phyloP scores from a whole-genome alignment of 1,140 invertebrate species.

The Hylaeus volcanicus region DNA sequence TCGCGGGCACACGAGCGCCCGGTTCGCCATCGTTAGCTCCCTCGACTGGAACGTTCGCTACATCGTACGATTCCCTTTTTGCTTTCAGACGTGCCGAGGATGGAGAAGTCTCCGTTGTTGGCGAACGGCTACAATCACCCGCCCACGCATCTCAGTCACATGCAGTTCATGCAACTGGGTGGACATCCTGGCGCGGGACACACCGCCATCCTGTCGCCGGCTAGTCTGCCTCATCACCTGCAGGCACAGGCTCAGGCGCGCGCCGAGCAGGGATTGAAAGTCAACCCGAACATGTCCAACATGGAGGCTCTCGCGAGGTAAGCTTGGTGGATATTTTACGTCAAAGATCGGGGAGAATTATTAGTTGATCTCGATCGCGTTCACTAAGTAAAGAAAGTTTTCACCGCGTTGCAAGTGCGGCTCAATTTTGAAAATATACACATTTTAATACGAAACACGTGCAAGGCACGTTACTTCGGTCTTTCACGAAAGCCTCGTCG shows the following conservation, averaged over 20 bases:
- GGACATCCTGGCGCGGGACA: slow-evolving; percentile 85
- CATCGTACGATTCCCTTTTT: slow-evolving; percentile 35
- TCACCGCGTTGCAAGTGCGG: too few relatives aligned
- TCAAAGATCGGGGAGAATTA: too few relatives aligned
- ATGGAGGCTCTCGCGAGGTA: slow-evolving; percentile 93
- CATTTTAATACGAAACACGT: too few relatives aligned
- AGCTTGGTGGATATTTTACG: slow-evolving; percentile 54
- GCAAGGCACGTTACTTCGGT: too few relatives aligned
- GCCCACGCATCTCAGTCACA: slow-evolving; percentile 93
- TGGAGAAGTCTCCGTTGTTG: slow-evolving; percentile 94
- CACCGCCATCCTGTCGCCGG: slow-evolving; percentile 91
- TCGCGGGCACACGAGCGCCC: too few relatives aligned
- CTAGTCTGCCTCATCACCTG: slow-evolving; percentile 91
- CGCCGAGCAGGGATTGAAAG: slow-evolving; percentile 83
- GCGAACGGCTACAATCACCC: slow-evolving; percentile 97
- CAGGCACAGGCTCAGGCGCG: slow-evolving; percentile 79
- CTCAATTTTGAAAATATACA: too few relatives aligned
- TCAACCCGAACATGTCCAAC: slow-evolving; percentile 86
- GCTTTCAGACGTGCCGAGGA: slow-evolving; percentile 88
- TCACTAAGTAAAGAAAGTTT: too few relatives aligned
- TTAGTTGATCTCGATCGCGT: too few relatives aligned
- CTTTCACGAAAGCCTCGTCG: too few relatives aligned
- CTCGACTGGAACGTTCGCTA: not conserved
- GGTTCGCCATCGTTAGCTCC: too few relatives aligned
- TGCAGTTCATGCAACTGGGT: slow-evolving; percentile 92